Base-by-base conservation (phyloP, 2,113 vertebrate genomes). In the Petroica traversi region DNA sequence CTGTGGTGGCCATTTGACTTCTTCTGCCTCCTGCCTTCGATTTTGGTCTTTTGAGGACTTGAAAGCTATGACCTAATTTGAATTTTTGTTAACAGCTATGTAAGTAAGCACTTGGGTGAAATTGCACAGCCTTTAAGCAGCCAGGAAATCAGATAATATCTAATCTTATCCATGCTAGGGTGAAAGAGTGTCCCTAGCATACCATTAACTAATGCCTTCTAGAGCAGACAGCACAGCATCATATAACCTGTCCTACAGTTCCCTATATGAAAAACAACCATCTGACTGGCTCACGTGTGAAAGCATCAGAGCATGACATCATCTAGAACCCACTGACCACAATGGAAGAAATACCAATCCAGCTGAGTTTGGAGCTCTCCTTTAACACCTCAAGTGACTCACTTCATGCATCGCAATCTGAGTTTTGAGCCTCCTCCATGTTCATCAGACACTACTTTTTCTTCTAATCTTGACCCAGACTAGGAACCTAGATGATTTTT, bases 211-310 rank as follows among this genome's bases (percentile, higher is more conserved):
- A 41, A 10, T 12, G 17, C 0, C 1, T 78, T 75, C 66, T 45
- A 68, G 33, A 81, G 58, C 23, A 88, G 55, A 66, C 3, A 72
- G 5, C 12, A 31, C 4, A 14, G 26, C 23, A n/a, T 31, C 17
- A 2, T 25, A 23, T 33, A 88, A 66, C 29, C 23, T 14, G 34
- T 64, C 23, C 48, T 61, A 52, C 22, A 78, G 25, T 24, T 73
- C 16, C 25, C 20, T 41, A 0, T 15, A 19, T 19, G 23, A n/a
- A 87, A 76, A 87, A 3, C 9, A 45, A 14, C 38, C 33, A 19
- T 48, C 46, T 71, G 61, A n/a, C 23, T 71, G 63, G 12, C 43
- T 81, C 52, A 33, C 0, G 0, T 45, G 34, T 59, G 76, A n/a
- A 38, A 85, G 12, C 18, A 49, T 69, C 69, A 52, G 31, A 73